Conservation (phyloP, 2,888 invertebrate genomes). For the Myopa tessellatipennis region DNA sequence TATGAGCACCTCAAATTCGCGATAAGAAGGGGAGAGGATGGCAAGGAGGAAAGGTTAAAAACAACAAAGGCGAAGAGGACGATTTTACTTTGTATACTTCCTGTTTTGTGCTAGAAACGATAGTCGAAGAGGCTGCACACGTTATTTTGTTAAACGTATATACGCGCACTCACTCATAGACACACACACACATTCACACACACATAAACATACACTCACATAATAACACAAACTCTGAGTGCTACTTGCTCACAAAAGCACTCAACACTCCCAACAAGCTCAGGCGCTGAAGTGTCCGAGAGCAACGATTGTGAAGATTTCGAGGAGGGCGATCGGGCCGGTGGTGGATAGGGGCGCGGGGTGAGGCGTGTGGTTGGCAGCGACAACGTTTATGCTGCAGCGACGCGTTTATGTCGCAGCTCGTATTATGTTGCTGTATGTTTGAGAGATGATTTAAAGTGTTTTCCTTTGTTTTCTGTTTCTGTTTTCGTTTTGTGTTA, state of each 20-base stretch:
- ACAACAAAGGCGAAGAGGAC: neutral
- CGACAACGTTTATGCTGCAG: constrained; percentile 22
- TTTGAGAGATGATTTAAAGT: constrained; percentile 32
- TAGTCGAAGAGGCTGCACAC: neutral
- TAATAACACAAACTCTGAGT: neutral
- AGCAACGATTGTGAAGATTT: neutral
- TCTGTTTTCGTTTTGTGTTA: no score
- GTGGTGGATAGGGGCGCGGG: neutral
- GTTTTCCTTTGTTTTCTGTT: neutral
- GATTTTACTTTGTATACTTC: neutral
- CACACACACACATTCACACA: neutral
- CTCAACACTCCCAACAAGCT: neutral
- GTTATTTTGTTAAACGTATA: neutral
- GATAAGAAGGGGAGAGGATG: neutral
- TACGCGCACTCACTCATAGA: neutral
- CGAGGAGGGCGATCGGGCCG: neutral
- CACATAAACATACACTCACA: neutral
- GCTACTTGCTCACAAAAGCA: neutral
- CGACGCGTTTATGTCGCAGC: constrained; percentile 20
- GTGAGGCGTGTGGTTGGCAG: neutral
- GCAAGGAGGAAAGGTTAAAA: neutral
- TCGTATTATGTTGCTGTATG: constrained; percentile 26
- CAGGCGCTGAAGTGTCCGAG: constrained; percentile 6
- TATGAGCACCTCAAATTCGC: neutral
- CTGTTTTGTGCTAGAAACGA: constrained; percentile 11